These are phyloP conservation scores for Hylia prasina DNA, from an alignment of 2,113 vertebrate genomes.

Conservation along the genomic window DNA sequence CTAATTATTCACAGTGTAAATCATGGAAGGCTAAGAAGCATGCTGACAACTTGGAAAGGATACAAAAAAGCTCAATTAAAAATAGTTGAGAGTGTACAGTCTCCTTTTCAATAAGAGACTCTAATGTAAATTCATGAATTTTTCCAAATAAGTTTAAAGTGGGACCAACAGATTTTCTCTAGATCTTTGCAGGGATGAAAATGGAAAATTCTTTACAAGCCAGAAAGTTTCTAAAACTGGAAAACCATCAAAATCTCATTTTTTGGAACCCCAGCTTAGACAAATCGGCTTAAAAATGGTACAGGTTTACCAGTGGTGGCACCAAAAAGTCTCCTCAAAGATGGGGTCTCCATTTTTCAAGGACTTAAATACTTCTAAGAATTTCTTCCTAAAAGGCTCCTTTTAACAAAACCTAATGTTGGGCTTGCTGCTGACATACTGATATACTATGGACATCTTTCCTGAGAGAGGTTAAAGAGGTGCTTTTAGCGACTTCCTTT, in stretches of 20 bases:
- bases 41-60: background rate
- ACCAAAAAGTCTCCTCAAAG: background rate
- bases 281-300: background rate
- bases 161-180: background rate
- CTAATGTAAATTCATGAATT: background rate
- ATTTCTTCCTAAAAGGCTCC: background rate
- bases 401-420: background rate
- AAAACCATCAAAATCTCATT: background rate
- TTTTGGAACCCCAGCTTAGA: background rate
- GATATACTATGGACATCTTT: background rate
- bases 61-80: conserved; percentile 8
- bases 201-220: background rate
- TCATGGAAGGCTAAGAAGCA: background rate
- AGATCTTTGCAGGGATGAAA: background rate
- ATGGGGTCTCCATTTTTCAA: background rate
- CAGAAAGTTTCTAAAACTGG: background rate
- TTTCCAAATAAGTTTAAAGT: background rate
- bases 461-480: background rate
- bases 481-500: background rate
- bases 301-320: background rate
- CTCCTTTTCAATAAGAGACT: background rate
- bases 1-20: conserved; percentile 15
- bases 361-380: background rate
- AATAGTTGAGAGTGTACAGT: background rate
- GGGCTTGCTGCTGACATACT: background rate